Percentiles rank a stretch among this genome's conserved stretches.
phyloP scores from a whole-genome alignment of 1,140 invertebrate genomes.

The Ooceraea biroi region DNA sequence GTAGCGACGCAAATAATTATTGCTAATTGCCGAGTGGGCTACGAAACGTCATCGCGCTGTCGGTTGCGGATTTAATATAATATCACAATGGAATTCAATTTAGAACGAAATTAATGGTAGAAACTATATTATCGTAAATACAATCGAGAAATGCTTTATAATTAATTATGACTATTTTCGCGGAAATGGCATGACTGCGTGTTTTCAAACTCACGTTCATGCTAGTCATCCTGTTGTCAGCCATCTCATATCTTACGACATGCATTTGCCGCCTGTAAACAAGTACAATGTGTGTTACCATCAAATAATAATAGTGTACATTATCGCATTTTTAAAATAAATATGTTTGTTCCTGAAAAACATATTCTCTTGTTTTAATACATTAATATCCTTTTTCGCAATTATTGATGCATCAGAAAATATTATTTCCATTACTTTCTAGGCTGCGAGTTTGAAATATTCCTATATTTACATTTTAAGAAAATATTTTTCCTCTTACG shows the following conservation, averaged over 20 bases:
- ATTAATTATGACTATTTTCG: constrained; percentile 49
- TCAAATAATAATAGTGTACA: no score
- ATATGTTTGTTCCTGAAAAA: no score
- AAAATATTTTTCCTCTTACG: neutral
- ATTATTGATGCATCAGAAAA: no score
- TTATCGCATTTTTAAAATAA: no score
- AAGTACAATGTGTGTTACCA: neutral
- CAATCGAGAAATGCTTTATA: constrained; percentile 46
- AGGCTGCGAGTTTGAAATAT: no score
- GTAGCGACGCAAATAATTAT: constrained; percentile 50
- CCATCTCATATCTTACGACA: neutral
- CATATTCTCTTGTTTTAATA: no score
- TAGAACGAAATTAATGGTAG: constrained; percentile 50
- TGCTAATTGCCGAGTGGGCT: constrained; percentile 47
- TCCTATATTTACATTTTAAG: no score
- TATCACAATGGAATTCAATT: constrained; percentile 59
- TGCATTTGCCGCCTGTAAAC: constrained; percentile 1
- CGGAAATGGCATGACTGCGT: constrained; percentile 29
- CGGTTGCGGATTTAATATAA: constrained; percentile 56
- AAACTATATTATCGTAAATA: constrained; percentile 64
- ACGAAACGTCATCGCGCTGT: constrained; percentile 49
- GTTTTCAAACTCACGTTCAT: constrained; percentile 30
- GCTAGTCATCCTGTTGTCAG: constrained; percentile 15
- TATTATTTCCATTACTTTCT: no score
- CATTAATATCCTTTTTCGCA: no score